A percentile compares a stretch with the other conserved stretches of the same genome.
Conservation (phyloP, 2,888 invertebrate species). For the Iselma pallidipennis region DNA sequence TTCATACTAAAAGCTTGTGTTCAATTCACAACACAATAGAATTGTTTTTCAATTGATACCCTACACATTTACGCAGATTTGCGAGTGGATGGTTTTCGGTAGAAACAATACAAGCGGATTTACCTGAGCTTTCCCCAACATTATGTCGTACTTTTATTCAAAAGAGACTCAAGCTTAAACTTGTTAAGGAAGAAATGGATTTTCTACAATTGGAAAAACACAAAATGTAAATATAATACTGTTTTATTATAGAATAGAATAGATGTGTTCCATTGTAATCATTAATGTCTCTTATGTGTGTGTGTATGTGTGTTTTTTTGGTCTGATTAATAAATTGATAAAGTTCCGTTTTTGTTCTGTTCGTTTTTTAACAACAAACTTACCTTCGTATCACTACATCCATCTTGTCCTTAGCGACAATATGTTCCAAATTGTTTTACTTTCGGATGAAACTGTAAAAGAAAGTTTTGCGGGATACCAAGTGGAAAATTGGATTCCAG, state of each 20-base stretch:
- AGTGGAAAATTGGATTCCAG: conserved; percentile 53
- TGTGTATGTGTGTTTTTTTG: neutral
- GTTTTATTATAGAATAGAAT: neutral
- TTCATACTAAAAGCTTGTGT: neutral
- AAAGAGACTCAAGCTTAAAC: conserved; percentile 36
- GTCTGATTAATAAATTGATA: neutral
- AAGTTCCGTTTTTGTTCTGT: neutral
- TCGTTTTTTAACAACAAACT: neutral
- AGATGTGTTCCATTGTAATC: neutral
- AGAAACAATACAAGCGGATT: conserved; percentile 36
- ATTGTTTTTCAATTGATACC: conserved; percentile 32
- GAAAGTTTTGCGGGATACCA: conserved; percentile 51
- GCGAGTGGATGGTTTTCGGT: conserved; percentile 24
- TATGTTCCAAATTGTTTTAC: conserved; percentile 52
- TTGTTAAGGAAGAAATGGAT: conserved; percentile 31
- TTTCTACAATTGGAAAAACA: conserved; percentile 29
- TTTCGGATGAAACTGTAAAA: conserved; percentile 48
- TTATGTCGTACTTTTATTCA: conserved; percentile 32
- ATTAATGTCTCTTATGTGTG: neutral
- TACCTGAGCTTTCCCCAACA: conserved; percentile 30
- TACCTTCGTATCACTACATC: neutral
- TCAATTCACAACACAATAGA: conserved; percentile 20
- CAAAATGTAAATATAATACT: neutral
- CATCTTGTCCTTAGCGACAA: conserved; percentile 36
- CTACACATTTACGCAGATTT: conserved; percentile 32